Base-by-base conservation (phyloP, 1,140 invertebrate genomes). In the Meteorus sp. region DNA sequence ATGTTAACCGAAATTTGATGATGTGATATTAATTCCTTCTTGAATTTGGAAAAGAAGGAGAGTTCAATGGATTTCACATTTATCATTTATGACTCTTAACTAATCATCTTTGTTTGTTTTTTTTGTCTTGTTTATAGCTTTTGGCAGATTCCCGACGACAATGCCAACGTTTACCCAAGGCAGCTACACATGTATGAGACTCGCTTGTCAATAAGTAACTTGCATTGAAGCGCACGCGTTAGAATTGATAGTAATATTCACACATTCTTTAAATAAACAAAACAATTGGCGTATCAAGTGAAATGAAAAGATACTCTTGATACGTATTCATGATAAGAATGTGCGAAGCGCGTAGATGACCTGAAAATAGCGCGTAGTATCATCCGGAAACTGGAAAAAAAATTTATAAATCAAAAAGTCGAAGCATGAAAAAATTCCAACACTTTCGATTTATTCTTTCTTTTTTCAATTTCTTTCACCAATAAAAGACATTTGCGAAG, bases 121-220 rank as follows among this genome's bases (percentile, higher is more conserved):
- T 81, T 79, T 75, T 82, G 81, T 83, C 80, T 85, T 82, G 80
- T 83, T 82, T 76, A 77, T 86, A 90, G 89, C 88, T 69, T 84
- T 91, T 74, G 92, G 89, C 63, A 89, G 92, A 76, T 92, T 94
- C 76, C 90, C 92, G 59, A 77, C 85, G 44, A 89, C 89, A 76
- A 89, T 91, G 77, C 85, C 88, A 56, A 85, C 86, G 45, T 92
- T 88, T 82, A 89, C 89, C 63, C 90, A 92, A 78, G 91, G 92
- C 71, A 92, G 85, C 73, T 94, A 93, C 75, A 94, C 92, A 82
- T 95, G 92, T 95, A 89, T 86, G 90, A 84, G 76, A 73, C 69
- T 77, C 69, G 73, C 65, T 68, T 68, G 62, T 71, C 59, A 72
- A 62, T 75, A 68, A 78, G 73, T 78, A 77, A 77, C 61, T 65